Base-by-base conservation (phyloP, 2,888 invertebrate species). In the Siphlonurus alternatus region DNA sequence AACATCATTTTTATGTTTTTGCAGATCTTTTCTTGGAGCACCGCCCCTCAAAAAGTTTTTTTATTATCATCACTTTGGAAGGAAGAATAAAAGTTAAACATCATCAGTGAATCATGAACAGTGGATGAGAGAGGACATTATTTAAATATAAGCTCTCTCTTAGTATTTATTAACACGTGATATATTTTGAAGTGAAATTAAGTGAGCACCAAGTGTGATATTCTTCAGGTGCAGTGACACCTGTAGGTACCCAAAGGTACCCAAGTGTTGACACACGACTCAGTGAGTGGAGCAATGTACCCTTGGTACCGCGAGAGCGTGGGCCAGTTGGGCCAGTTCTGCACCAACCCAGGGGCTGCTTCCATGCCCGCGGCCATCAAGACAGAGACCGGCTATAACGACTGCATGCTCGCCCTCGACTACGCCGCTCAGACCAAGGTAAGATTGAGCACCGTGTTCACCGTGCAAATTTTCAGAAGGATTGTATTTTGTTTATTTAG, bases 361-460 rank as follows among this genome's bases (percentile, higher is more conserved):
- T 56, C 79, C 2, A 78, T 79, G 77, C 79, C 81, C 56, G 79
- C 83, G 65, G 81, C 83, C 53, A 83, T 83, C 74, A 83, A 83
- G 76, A 83, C 83, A 63, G 83, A 83, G 74, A 82, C 81, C 72
- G 82, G 82, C 73, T 83, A 83, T 77, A 84, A 83, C 73, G 85
- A 85, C 76, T 85, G 85, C 74, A 85, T 85, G 85, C 74, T 85
- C 70, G 84, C 84, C 60, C 78, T 85, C 67, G 85, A 85, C 74
- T 85, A 85, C 73, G 82, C 82, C 0, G 81, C 83, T 0, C 84
- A 84, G 73, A 82, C 82, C 75, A 85, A 85, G 82, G 85, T 85
- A 73, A 73, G 79, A 56, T 23, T 23, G n/a, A n/a, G n/a, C n/a
- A n/a, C n/a, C n/a, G n/a, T n/a, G n/a, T n/a, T n/a, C 23, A 20